Conservation (phyloP, 2,797 vertebrate species). For the Vespertilio murinus region DNA sequence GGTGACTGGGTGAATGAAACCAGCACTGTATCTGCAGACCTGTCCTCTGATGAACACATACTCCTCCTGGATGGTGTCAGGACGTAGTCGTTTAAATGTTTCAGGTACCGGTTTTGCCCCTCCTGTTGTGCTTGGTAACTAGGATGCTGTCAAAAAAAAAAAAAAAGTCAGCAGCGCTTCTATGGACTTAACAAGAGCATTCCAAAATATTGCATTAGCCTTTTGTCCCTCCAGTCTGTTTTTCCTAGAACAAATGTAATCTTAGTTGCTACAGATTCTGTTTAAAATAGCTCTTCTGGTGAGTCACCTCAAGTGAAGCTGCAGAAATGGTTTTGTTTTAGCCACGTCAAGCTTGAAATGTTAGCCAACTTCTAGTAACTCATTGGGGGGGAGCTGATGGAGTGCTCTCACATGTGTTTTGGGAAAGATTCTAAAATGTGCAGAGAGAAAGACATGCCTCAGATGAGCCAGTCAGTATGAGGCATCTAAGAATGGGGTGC, state of each 20-base stretch:
- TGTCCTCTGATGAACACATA: background rate
- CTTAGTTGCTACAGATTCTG: slow-evolving; percentile 72
- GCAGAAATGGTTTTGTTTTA: slow-evolving; percentile 69
- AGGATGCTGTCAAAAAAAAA: slow-evolving; percentile 75
- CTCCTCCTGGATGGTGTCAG: background rate
- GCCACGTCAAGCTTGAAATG: slow-evolving; percentile 64
- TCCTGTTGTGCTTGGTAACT: slow-evolving; percentile 80
- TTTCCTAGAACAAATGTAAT: slow-evolving; percentile 71
- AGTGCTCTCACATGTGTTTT: background rate
- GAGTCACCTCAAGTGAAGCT: slow-evolving; percentile 71
- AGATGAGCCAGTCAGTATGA: background rate
- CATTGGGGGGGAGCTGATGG: background rate
- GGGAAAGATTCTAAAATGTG: slow-evolving; percentile 28
- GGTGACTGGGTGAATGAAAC: background rate
- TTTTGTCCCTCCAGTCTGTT: slow-evolving; percentile 62
- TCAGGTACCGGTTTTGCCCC: slow-evolving; percentile 57
- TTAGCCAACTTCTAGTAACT: slow-evolving; percentile 55
- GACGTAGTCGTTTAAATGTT: background rate
- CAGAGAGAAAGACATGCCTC: slow-evolving; percentile 13
- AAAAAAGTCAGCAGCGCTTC: slow-evolving; percentile 66
- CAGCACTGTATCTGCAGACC: background rate
- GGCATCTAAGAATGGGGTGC: background rate
- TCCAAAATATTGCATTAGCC: slow-evolving; percentile 75
- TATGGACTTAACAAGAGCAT: slow-evolving; percentile 55
- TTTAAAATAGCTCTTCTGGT: slow-evolving; percentile 70